Base-by-base conservation (phyloP, 2,113 vertebrate species). In the Pseudopodoces humilis region DNA sequence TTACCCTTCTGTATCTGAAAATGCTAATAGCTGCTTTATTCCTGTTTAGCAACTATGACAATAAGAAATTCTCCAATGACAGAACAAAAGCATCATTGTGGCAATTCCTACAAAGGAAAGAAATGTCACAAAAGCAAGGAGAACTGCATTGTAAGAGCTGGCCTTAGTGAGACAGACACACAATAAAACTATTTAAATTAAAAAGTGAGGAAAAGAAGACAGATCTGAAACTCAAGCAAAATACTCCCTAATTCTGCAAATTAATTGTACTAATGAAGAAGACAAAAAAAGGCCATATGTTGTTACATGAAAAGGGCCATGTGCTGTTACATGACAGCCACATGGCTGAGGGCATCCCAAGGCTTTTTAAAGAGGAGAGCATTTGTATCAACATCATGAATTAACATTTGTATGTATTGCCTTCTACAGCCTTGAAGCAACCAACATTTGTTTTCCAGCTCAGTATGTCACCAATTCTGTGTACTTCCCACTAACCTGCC, bases 341-440 rank as follows among this genome's bases (percentile, higher is more conserved):
- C 44, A 53, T 15, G 67, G 67, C 79, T 67, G 25, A 85, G 27
- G 63, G 39, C 43, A 77, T 39, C n/a, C 58, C 30, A 63, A 67
- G 30, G 55, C 75, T 77, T 70, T 69, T 62, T 60, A n/a, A 68
- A 86, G 21, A 91, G 44, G 13, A 58, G 19, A 86, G 31, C 77
- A 79, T 82, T 84, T 19, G 1, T n/a, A 53, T 65, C 0, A 6
- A 76, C 50, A 70, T 70, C 3, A 70, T 44, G 55, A 88, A 76
- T 50, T 67, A 83, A 67, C 55, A 83, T 47, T 55, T 79, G 46
- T 72, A 33, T 39, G 27, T 18, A 10, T 65, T 79, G 59, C 46
- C 63, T 92, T 87, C 70, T 43, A 46, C 55, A 87, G 78, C 69
- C 91, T 89, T n/a, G 70, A 88, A 89, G 74, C 53, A 85, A 85